phyloP scores from a whole-genome alignment of 1,140 invertebrate genomes.

The Daktulosphaira vitifoliae region DNA sequence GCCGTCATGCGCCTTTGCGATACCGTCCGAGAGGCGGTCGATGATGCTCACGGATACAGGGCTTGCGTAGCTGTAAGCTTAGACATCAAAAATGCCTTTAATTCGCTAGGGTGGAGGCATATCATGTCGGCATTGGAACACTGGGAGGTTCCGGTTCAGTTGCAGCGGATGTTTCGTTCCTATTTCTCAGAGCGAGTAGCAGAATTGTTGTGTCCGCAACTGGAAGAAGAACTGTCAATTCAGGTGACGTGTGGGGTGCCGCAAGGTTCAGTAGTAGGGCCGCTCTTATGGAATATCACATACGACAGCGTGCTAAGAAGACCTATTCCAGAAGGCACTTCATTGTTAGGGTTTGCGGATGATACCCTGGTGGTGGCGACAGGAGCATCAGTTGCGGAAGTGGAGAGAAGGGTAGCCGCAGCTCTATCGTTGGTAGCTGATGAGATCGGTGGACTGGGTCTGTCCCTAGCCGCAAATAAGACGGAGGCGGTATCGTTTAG shows the following conservation, averaged over 20 bases:
- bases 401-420: too few species aligned
- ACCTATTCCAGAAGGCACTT: neutral
- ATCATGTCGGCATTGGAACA: neutral
- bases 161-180: neutral
- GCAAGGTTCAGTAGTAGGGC: neutral
- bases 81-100: neutral
- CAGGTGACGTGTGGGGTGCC: neutral
- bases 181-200: neutral
- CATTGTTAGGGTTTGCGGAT: neutral
- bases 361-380: neutral
- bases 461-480: neutral
- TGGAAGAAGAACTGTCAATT: too few species aligned
- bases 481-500: neutral
- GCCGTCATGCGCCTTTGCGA: neutral
- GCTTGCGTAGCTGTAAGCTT: neutral
- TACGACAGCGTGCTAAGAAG: neutral
- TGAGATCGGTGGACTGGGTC: neutral
- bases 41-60: neutral
- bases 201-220: too few species aligned
- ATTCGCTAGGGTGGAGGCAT: neutral
- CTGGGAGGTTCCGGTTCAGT: neutral
- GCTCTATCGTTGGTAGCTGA: neutral
- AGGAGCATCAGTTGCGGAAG: too few species aligned
- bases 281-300: neutral
- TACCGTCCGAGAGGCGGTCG: too few species aligned